These are phyloP conservation scores for Trypoxylus dichotomus DNA, from an alignment of 1,140 invertebrate genomes.

Conservation along the genomic window DNA sequence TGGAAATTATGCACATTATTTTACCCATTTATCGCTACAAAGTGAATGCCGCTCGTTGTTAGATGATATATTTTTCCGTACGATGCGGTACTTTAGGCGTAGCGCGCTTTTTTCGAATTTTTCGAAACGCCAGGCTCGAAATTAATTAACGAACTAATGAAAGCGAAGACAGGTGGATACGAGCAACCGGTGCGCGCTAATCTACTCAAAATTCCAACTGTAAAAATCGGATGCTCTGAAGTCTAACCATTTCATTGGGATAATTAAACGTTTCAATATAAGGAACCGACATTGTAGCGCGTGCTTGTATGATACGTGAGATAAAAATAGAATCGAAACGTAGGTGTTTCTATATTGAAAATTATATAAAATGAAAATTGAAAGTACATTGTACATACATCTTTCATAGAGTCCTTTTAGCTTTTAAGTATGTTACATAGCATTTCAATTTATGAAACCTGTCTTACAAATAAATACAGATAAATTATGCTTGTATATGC, in stretches of 20 bases:
- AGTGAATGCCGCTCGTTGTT: background rate
- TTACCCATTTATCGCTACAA: background rate
- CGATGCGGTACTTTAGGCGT: background rate
- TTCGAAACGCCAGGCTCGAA: background rate
- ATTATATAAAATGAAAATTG: no score
- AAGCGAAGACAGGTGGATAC: slow-evolving; percentile 10
- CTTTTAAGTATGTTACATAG: no score
- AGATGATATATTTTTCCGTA: background rate
- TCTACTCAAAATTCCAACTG: slow-evolving; percentile 19
- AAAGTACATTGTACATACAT: no score
- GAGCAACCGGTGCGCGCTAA: background rate
- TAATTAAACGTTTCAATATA: slow-evolving; percentile 4
- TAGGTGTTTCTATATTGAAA: background rate
- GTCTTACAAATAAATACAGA: no score
- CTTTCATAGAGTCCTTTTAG: no score
- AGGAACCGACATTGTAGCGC: background rate
- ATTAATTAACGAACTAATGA: slow-evolving; percentile 19
- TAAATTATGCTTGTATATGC: no score
- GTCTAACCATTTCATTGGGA: slow-evolving; percentile 17
- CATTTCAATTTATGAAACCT: no score
- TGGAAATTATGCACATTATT: background rate
- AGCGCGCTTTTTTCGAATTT: slow-evolving; percentile 5
- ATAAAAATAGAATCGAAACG: background rate
- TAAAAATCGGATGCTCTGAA: background rate
- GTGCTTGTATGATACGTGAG: background rate